Evolutionary conservation across 2,888 invertebrate genomes (phyloP).

Genomic region (Machimus atricapillus): DNA sequence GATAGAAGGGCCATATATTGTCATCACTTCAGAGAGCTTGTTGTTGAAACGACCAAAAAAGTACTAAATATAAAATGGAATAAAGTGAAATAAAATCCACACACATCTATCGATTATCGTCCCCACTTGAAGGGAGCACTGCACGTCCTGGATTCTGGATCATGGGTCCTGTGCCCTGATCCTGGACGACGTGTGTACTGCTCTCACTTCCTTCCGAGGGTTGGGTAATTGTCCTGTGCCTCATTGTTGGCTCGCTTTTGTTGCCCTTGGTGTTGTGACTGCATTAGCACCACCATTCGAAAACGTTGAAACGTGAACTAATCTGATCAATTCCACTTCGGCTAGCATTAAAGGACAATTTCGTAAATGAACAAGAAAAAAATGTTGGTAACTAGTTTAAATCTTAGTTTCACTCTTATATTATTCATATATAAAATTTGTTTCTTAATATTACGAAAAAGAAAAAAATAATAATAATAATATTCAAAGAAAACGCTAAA

Average conservation of each 20-base stretch:
- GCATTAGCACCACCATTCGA: neutral
- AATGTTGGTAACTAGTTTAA: neutral
- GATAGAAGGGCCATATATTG: neutral
- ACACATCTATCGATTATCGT: neutral
- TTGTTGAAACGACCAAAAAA: neutral
- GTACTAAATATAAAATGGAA: neutral
- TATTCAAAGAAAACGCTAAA: no score
- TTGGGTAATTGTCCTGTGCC: neutral
- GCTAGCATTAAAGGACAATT: neutral
- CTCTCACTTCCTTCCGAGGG: neutral
- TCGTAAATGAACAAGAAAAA: neutral
- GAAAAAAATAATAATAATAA: no score
- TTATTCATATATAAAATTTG: neutral
- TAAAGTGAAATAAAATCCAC: neutral
- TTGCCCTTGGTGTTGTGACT: neutral
- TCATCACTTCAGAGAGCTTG: neutral
- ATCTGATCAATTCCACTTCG: slow-evolving; percentile 9
- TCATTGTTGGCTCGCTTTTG: neutral
- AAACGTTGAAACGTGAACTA: neutral
- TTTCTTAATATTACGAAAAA: no score
- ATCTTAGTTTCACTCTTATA: no score
- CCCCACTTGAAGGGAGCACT: neutral
- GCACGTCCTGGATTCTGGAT: neutral
- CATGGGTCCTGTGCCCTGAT: neutral
- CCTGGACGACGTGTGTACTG: neutral